phyloP scores from a whole-genome alignment of 2,113 vertebrate species.

The Gambusia holbrooki region DNA sequence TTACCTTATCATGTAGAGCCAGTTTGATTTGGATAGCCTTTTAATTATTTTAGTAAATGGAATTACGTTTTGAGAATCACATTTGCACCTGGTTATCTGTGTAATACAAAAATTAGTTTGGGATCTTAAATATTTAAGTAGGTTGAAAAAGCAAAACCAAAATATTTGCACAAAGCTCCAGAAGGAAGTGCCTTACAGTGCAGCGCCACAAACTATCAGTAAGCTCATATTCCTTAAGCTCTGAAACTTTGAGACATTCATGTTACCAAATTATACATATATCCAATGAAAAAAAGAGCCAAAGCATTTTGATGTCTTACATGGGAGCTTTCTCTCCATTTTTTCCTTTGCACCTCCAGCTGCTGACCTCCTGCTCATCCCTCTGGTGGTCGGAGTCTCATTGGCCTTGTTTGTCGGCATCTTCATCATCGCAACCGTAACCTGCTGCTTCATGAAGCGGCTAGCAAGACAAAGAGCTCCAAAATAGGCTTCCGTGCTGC shows the following conservation, averaged over 20 bases:
- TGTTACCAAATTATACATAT: neutral
- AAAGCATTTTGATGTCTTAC: neutral
- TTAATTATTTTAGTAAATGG: neutral
- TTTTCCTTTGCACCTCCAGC: slow-evolving; percentile 60
- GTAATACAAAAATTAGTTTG: neutral
- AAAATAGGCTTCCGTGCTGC: slow-evolving; percentile 55
- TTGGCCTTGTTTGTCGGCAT: slow-evolving; percentile 85
- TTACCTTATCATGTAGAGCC: neutral
- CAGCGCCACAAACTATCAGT: neutral
- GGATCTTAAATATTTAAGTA: neutral
- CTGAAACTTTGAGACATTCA: too few species aligned
- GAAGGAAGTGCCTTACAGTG: neutral
- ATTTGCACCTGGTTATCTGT: neutral
- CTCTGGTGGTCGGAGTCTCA: slow-evolving; percentile 83
- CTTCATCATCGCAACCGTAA: slow-evolving; percentile 84
- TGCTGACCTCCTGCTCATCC: slow-evolving; percentile 86
- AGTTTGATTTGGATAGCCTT: neutral
- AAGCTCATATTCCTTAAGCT: neutral
- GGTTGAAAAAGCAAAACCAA: neutral
- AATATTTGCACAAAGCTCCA: neutral
- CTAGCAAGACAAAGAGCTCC: slow-evolving; percentile 74
- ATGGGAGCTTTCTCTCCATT: neutral
- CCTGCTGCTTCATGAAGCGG: slow-evolving; percentile 90
- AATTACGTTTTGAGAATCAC: neutral
- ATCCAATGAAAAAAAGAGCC: neutral